These are phyloP conservation scores for Laticauda colubrina DNA, from an alignment of 2,113 vertebrate genomes.

Conservation along the genomic window DNA sequence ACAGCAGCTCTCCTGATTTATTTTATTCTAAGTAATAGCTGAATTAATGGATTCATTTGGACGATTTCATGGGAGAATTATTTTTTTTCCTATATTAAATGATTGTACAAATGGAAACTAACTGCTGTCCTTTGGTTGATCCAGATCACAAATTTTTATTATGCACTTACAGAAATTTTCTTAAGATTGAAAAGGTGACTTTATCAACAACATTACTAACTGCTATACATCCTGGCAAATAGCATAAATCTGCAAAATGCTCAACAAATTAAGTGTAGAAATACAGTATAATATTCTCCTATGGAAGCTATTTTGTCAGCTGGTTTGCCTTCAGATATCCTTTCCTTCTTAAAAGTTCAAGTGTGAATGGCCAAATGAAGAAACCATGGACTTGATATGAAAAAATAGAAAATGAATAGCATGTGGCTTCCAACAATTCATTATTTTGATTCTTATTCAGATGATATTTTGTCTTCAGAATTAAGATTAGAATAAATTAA, in stretches of 20 bases:
- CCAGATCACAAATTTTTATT: background rate
- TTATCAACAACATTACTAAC: background rate
- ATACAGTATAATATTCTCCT: background rate
- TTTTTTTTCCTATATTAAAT: too few relatives aligned
- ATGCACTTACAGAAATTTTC: constrained; percentile 1
- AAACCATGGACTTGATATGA: background rate
- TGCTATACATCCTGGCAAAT: background rate
- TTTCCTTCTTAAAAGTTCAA: background rate
- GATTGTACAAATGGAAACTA: background rate
- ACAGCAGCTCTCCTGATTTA: too few relatives aligned
- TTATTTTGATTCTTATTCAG: background rate
- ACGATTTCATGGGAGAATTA: too few relatives aligned
- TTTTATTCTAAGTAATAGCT: too few relatives aligned
- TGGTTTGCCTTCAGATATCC: background rate
- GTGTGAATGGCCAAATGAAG: background rate
- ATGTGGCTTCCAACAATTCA: background rate
- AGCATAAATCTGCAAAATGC: background rate
- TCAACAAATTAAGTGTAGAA: background rate
- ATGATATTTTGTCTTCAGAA: background rate
- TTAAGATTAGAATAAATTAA: background rate
- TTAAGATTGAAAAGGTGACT: constrained; percentile 16
- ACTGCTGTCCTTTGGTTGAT: constrained; percentile 10
- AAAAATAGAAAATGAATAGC: background rate
- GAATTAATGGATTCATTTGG: too few relatives aligned
- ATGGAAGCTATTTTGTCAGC: background rate